These are phyloP conservation scores for Eriosoma lanigerum DNA, from an alignment of 1,140 invertebrate genomes.

Conservation along the genomic window DNA sequence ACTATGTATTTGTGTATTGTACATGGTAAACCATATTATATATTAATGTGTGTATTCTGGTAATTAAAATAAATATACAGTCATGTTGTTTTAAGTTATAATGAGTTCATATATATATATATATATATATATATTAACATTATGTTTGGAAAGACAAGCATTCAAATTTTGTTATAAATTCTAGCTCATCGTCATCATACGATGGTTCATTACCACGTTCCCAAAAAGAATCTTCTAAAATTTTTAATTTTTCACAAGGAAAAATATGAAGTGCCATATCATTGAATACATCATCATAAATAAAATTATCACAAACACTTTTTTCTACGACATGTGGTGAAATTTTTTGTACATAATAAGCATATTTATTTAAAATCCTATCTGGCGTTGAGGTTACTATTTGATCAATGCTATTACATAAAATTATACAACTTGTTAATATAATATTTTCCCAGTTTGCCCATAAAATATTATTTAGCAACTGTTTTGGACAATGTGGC, in stretches of 20 bases:
- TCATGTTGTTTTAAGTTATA: neutral
- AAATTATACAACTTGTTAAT: conserved; percentile 46
- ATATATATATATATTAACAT: neutral
- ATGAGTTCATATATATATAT: neutral
- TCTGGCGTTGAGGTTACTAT: conserved; percentile 46
- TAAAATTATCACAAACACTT: conserved; percentile 45
- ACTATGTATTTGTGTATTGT: too few relatives aligned
- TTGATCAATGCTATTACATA: conserved; percentile 52
- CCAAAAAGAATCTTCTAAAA: conserved; percentile 48
- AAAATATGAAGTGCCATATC: conserved; percentile 52
- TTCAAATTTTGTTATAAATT: conserved; percentile 49
- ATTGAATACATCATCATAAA: conserved; percentile 53
- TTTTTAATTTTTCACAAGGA: conserved; percentile 29
- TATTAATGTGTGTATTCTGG: too few relatives aligned
- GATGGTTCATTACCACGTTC: conserved; percentile 36
- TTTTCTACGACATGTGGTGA: conserved; percentile 32
- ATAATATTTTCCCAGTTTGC: conserved; percentile 49
- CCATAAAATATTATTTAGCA: conserved; percentile 53
- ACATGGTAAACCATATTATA: too few relatives aligned
- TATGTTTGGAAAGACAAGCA: conserved; percentile 14
- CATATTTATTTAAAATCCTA: conserved; percentile 42
- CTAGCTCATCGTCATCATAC: conserved; percentile 49
- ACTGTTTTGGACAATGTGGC: conserved; percentile 52
- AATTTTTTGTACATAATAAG: conserved; percentile 48
- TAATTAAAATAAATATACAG: neutral